Evolutionary conservation across 2,888 invertebrate genomes (phyloP).

Genomic region (Thecocarcelia acutangulata): DNA sequence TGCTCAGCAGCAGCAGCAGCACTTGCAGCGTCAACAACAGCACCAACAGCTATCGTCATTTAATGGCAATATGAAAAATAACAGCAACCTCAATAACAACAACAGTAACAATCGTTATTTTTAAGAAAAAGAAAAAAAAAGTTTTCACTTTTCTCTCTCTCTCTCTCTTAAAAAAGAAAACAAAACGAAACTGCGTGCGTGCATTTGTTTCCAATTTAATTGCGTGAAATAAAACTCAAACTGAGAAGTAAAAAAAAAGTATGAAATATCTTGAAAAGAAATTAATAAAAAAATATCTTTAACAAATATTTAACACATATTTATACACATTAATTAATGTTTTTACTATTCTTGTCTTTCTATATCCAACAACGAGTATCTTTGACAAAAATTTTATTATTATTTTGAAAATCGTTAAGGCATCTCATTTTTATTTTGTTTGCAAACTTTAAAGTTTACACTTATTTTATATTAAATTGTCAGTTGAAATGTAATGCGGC

Average conservation of each 20-base stretch:
- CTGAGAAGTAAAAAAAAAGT: background rate
- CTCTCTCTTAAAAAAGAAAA: no score
- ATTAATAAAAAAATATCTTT: constrained; percentile 26
- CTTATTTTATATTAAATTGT: no score
- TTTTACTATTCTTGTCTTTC: no score
- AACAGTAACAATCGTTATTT: constrained; percentile 67
- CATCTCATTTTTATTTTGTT: no score
- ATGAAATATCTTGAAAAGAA: background rate
- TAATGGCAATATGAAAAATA: constrained; percentile 66
- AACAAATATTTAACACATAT: background rate
- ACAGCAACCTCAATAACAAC: constrained; percentile 68
- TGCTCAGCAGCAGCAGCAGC: constrained; percentile 51
- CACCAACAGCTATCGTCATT: constrained; percentile 66
- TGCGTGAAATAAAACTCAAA: constrained; percentile 2
- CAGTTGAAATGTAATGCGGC: no score
- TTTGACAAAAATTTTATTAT: no score
- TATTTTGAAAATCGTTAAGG: no score
- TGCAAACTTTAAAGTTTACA: no score
- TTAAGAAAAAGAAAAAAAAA: constrained; percentile 45
- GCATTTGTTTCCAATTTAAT: constrained; percentile 55
- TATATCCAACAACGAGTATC: no score
- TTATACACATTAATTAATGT: no score
- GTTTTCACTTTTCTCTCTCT: background rate
- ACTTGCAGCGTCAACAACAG: constrained; percentile 59
- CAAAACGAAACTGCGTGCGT: constrained; percentile 6